Conservation (phyloP, 2,888 invertebrate genomes). For the Macrophya alboannulata region DNA sequence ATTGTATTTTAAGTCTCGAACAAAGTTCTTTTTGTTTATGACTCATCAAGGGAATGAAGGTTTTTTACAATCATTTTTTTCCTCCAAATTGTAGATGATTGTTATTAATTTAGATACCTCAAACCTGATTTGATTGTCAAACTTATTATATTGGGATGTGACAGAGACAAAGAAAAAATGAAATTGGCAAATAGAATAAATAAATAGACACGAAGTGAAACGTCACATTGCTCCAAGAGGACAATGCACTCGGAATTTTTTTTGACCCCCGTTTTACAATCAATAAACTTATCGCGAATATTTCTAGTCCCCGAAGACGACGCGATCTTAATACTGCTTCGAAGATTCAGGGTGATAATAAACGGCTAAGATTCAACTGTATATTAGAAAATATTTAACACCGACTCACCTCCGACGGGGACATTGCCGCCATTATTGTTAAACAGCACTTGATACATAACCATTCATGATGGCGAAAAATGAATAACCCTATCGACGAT, state of each 20-base stretch:
- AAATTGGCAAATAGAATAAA: constrained; percentile 58
- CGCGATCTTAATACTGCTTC: background rate
- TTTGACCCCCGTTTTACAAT: background rate
- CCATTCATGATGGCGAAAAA: constrained; percentile 69
- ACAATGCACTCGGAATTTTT: constrained; percentile 37
- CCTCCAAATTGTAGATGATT: background rate
- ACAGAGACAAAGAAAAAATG: background rate
- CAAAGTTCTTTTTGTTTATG: constrained; percentile 18
- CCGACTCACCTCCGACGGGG: constrained; percentile 87
- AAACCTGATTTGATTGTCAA: background rate
- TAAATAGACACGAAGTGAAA: constrained; percentile 56
- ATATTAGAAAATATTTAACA: constrained; percentile 46
- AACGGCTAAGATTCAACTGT: background rate
- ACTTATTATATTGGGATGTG: background rate
- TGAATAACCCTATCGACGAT: constrained; percentile 25
- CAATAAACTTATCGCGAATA: background rate
- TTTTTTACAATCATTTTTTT: background rate
- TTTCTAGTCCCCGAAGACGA: background rate
- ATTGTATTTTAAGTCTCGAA: background rate
- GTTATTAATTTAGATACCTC: background rate
- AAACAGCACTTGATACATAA: constrained; percentile 76
- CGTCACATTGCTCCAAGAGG: constrained; percentile 47
- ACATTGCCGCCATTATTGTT: constrained; percentile 88
- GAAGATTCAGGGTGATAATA: background rate
- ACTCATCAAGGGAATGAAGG: constrained; percentile 11